Evolutionary conservation across 2,797 vertebrate species (phyloP), one percentile per base, ranked within the genome.

Genomic region (Malurus leucopterus): DNA sequence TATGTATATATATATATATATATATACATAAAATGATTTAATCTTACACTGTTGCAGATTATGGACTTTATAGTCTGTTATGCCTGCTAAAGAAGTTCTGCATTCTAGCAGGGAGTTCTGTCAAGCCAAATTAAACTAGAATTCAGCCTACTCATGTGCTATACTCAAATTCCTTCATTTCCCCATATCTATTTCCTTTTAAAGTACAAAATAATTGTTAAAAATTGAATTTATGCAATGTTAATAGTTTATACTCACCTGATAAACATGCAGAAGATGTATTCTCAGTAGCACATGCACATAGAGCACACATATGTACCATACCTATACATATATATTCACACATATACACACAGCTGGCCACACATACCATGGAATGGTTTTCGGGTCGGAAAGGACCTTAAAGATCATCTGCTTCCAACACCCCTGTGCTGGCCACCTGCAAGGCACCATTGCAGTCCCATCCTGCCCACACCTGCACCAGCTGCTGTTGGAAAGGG

Each of bases 401-500:
- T n/a, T 68, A 21, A n/a, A 43, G 9, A 15, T 32, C 34, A 68
- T 36, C 16, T 49, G 15, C 11, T 44, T 68, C 27, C 36, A 80
- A 43, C 4, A 38, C 3, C 5, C 21, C 34, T 61, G 29, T 20
- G 13, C 41, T 15, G 13, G 41, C 5, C 5, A 4, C 40, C 23
- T 74, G 77, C 34, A 26, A 58, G 6, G 40, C 27, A 24, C 59
- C 5, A 16, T 55, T 69, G 77, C 84, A 34, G 82, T 84, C 91
- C 32, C 92, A 95, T 50, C 94, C 96, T 11, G 93, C 95, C 50
- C 98, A 98, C n/a, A 74, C 94, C 22, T 99, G 98, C 74, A 98
- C 97, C 61, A 98, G 98, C 97, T 99, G 98, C 81, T 99, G 98
- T 90, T 98, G 98, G 98, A 98, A 96, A 96, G 96, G 59, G 43